phyloP scores from a whole-genome alignment of 2,888 invertebrate species.

The Nomada hirtipes region DNA sequence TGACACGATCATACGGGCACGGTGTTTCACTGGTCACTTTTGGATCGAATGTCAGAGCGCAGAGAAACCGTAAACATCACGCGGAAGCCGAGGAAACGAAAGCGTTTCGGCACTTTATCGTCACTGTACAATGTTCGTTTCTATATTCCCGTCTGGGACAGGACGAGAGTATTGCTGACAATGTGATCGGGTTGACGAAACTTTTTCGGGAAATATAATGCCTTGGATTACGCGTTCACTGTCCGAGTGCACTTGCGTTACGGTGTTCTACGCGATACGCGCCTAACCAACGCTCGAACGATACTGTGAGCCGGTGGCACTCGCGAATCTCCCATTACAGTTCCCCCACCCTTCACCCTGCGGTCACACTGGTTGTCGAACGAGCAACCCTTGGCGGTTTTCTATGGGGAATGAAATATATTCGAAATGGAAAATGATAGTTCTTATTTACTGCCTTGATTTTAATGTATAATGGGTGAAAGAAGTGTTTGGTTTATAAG shows the following conservation, averaged over 20 bases:
- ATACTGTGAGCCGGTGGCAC: slow-evolving; percentile 64
- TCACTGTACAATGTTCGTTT: not conserved
- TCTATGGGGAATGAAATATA: not conserved
- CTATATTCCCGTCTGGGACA: not conserved
- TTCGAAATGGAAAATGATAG: not conserved
- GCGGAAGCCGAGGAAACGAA: not conserved
- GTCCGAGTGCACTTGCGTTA: not conserved
- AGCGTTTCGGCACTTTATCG: not conserved
- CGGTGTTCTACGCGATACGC: slow-evolving; percentile 53
- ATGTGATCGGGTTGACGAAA: not conserved
- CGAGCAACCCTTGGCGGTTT: slow-evolving; percentile 43
- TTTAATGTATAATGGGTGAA: too few species aligned
- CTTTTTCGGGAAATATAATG: not conserved
- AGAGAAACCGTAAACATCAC: slow-evolving; percentile 48
- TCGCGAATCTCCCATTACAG: slow-evolving; percentile 59
- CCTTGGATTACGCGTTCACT: not conserved
- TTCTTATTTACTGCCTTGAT: too few species aligned
- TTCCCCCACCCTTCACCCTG: slow-evolving; percentile 31
- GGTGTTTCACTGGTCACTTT: slow-evolving; percentile 52
- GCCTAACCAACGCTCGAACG: slow-evolving; percentile 67
- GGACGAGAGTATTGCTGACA: not conserved
- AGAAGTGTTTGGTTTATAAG: too few species aligned
- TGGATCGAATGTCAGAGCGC: slow-evolving; percentile 22
- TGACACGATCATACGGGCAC: slow-evolving; percentile 70
- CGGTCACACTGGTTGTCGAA: slow-evolving; percentile 24